Percentiles rank a stretch among this genome's conserved stretches.
Evolutionary conservation across 2,888 invertebrate genomes (phyloP).

Genomic region (Drosophila monieri): DNA sequence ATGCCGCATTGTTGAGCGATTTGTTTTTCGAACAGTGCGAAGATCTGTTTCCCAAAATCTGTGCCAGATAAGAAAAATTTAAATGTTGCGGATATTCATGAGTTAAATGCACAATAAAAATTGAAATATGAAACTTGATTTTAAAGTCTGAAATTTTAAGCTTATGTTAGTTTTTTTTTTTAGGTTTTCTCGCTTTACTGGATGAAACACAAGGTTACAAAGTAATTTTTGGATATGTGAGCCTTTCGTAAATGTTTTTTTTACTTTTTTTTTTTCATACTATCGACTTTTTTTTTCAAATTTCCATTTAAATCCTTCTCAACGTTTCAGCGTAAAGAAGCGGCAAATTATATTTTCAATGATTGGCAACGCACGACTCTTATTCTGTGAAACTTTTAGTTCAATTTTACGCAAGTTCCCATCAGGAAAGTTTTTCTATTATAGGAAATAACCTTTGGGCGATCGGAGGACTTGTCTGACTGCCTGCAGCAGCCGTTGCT

Average conservation of each 20-base stretch:
- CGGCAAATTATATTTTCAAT: conserved; percentile 25
- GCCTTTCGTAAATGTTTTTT: no score
- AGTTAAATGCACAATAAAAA: background rate
- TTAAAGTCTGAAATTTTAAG: background rate
- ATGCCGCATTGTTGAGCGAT: conserved; percentile 85
- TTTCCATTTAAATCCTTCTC: background rate
- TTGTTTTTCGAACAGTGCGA: conserved; percentile 88
- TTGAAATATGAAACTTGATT: background rate
- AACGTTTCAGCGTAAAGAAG: conserved; percentile 6
- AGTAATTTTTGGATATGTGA: no score
- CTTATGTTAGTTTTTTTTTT: no score
- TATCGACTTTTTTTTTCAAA: no score
- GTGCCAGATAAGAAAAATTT: conserved; percentile 16
- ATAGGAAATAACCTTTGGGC: conserved; percentile 28
- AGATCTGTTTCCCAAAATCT: conserved; percentile 92
- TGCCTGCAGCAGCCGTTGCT: conserved; percentile 4
- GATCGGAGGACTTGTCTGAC: conserved; percentile 11
- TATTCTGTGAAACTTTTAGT: conserved; percentile 28
- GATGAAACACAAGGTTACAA: no score
- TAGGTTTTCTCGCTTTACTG: no score
- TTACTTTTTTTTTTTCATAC: no score
- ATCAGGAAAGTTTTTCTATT: conserved; percentile 35
- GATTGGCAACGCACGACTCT: conserved; percentile 21
- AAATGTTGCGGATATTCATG: background rate
- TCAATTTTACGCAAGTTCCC: conserved; percentile 23